Percentiles rank a stretch among this genome's conserved stretches.
These are phyloP conservation scores for Falco cherrug DNA, from an alignment of 2,797 vertebrate species.

Conservation along the genomic window DNA sequence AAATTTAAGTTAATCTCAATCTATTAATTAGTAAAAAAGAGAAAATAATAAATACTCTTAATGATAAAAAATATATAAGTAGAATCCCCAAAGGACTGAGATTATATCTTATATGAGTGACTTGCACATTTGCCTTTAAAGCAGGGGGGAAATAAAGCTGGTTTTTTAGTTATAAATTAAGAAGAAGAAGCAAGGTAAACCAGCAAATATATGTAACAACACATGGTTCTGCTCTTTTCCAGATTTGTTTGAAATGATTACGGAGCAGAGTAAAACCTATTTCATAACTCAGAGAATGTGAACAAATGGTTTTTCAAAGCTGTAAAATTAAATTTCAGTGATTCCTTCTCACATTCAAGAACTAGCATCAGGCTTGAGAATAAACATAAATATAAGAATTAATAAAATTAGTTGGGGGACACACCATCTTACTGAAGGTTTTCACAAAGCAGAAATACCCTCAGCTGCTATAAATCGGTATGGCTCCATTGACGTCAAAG, in stretches of 20 bases:
- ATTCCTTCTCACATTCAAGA: conserved; percentile 5
- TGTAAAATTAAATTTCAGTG: conserved; percentile 29
- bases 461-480: conserved; percentile 1
- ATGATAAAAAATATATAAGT: background rate
- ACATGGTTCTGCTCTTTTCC: background rate
- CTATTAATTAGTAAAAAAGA: background rate
- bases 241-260: background rate
- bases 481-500: conserved; percentile 23
- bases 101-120: background rate
- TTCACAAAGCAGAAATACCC: background rate
- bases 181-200: background rate
- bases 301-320: conserved; percentile 25
- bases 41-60: background rate
- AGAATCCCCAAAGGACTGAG: background rate
- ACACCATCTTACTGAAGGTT: background rate
- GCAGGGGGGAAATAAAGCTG: background rate
- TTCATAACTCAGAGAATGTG: background rate
- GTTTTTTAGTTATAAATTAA: background rate
- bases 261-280: background rate
- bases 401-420: background rate
- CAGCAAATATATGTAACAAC: background rate
- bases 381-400: conserved; percentile 27
- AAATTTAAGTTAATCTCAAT: background rate
- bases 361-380: background rate
- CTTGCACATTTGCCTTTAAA: background rate